phyloP scores from a whole-genome alignment of 2,888 invertebrate species.

The Acanthosepion esculentum region DNA sequence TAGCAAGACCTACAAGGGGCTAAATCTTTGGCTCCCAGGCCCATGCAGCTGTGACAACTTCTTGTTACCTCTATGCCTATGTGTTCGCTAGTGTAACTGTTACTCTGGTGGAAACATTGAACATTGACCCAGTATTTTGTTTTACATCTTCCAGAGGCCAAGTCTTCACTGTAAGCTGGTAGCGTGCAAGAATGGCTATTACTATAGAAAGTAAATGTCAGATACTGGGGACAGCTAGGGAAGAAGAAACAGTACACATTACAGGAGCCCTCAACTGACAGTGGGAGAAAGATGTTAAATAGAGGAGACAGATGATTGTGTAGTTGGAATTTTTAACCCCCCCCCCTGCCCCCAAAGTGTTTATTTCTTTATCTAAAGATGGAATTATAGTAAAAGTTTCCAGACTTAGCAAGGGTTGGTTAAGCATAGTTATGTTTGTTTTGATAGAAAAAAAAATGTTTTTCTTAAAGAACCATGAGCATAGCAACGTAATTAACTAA shows the following conservation, averaged over 20 bases:
- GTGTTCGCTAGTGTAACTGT: background rate
- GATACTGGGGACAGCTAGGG: background rate
- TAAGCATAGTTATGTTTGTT: no score
- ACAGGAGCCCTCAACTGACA: background rate
- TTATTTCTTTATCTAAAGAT: background rate
- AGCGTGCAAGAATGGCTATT: background rate
- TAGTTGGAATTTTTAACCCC: background rate
- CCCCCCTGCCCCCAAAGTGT: background rate
- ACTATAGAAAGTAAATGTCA: background rate
- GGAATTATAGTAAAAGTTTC: background rate
- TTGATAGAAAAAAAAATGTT: no score
- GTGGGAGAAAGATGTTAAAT: background rate
- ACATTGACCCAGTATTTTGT: conserved; percentile 20
- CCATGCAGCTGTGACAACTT: conserved; percentile 14
- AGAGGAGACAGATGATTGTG: background rate
- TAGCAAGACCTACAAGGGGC: background rate
- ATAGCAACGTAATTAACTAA: no score
- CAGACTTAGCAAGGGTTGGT: background rate
- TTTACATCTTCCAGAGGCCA: background rate
- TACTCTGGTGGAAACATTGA: conserved; percentile 18
- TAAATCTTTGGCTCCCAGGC: background rate
- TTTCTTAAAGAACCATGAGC: no score
- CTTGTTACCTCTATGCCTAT: background rate
- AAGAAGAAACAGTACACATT: background rate
- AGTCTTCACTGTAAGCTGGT: background rate